Conservation (phyloP, 23 tunicate genomes). For the Trididemnum nubilum region DNA sequence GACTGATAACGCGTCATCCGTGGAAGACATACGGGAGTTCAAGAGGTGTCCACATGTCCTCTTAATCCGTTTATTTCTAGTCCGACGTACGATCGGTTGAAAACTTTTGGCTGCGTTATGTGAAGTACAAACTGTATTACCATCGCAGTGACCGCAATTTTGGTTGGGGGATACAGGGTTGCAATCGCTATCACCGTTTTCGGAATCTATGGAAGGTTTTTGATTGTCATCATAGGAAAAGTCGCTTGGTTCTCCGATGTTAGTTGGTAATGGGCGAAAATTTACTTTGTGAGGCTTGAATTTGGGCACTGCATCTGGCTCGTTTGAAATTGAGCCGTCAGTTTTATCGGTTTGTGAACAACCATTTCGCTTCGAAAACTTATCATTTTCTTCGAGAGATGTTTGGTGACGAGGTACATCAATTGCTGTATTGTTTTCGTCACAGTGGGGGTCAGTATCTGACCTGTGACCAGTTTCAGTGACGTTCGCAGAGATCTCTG, state of each 20-base stretch:
- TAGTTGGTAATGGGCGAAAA: too few relatives aligned
- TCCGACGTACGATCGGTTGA: background rate
- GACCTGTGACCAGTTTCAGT: background rate
- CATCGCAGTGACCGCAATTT: too few relatives aligned
- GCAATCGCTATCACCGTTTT: too few relatives aligned
- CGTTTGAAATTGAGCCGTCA: background rate
- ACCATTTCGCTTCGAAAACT: background rate
- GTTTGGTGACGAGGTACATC: background rate
- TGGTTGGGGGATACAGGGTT: too few relatives aligned
- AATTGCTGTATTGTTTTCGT: background rate
- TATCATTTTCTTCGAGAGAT: background rate
- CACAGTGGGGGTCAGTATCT: background rate
- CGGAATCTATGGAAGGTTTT: too few relatives aligned
- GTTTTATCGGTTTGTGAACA: background rate
- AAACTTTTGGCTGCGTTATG: background rate
- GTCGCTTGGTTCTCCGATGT: too few relatives aligned
- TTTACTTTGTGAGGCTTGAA: too few relatives aligned
- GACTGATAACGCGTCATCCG: constrained; percentile 11
- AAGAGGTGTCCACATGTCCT: background rate
- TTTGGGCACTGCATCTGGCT: too few relatives aligned
- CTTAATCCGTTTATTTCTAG: background rate
- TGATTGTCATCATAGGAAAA: too few relatives aligned
- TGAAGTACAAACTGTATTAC: too few relatives aligned
- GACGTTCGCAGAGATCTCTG: background rate
- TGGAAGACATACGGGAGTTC: background rate